Percentiles rank a stretch among this genome's conserved stretches.
Evolutionary conservation across 2,888 invertebrate genomes (phyloP).

Genomic region (Eristalis arbustorum): DNA sequence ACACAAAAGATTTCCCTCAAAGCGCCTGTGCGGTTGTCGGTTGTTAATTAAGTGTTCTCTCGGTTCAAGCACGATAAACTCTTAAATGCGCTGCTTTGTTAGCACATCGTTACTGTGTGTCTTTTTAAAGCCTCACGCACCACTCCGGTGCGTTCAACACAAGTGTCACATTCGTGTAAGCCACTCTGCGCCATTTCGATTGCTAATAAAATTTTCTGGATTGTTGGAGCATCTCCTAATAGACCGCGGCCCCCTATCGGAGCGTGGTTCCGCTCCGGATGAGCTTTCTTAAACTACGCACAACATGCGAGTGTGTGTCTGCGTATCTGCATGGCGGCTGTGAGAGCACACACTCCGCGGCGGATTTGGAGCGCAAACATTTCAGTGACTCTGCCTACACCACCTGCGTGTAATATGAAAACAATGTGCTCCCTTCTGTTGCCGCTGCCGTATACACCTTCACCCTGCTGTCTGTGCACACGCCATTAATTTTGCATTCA

Average conservation of each 20-base stretch:
- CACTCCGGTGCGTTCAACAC: too few relatives aligned
- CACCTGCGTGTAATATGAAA: neutral
- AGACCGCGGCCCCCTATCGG: neutral
- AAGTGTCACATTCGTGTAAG: too few relatives aligned
- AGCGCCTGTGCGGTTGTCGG: neutral
- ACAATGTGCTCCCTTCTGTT: neutral
- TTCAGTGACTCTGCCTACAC: neutral
- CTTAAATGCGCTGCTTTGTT: neutral
- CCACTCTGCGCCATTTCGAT: neutral
- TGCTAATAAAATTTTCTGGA: neutral
- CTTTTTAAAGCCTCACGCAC: neutral
- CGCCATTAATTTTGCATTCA: slow-evolving; percentile 15
- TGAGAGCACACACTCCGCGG: too few relatives aligned
- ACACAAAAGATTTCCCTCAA: neutral
- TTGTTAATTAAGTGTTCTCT: neutral
- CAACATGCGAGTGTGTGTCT: neutral
- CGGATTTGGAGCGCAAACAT: too few relatives aligned
- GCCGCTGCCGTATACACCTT: neutral
- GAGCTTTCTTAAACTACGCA: neutral
- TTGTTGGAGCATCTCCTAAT: neutral
- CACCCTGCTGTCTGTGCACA: neutral
- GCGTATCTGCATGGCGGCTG: too few relatives aligned
- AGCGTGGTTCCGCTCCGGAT: neutral
- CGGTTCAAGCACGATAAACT: neutral
- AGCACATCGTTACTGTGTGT: neutral